phyloP scores from a whole-genome alignment of 64 coral and sea anemone genomes.

The Montipora efflorescens region DNA sequence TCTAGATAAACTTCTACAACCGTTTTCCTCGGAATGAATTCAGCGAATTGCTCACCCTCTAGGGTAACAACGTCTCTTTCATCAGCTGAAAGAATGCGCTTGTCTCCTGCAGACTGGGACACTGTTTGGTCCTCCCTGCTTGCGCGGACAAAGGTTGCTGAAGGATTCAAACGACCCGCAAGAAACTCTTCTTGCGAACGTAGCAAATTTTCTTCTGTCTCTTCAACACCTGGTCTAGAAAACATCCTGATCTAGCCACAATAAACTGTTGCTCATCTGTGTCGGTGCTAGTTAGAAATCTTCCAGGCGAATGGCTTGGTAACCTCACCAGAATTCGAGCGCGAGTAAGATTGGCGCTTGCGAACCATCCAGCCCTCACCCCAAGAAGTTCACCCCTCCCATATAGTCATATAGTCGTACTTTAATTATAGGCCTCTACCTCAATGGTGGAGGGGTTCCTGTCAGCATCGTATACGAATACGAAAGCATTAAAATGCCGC shows the following conservation, averaged over 20 bases:
- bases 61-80: constrained; percentile 12
- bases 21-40: neutral
- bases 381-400: no score
- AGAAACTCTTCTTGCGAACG: constrained; percentile 51
- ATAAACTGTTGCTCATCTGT: no score
- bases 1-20: neutral
- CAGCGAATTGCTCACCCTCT: neutral
- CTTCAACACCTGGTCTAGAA: constrained; percentile 42
- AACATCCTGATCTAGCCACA: neutral
- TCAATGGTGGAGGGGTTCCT: no score
- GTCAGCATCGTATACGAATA: no score
- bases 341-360: no score
- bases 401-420: no score
- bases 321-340: neutral
- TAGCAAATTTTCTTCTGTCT: constrained; percentile 46
- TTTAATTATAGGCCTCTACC: no score
- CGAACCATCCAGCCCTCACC: no score
- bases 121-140: neutral
- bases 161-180: constrained; percentile 34
- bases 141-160: constrained; percentile 24
- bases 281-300: neutral
- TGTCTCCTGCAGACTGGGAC: neutral
- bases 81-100: neutral
- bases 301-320: neutral
- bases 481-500: no score